Conservation (phyloP, 2,888 invertebrate species). For the Ctenicera cuprea region DNA sequence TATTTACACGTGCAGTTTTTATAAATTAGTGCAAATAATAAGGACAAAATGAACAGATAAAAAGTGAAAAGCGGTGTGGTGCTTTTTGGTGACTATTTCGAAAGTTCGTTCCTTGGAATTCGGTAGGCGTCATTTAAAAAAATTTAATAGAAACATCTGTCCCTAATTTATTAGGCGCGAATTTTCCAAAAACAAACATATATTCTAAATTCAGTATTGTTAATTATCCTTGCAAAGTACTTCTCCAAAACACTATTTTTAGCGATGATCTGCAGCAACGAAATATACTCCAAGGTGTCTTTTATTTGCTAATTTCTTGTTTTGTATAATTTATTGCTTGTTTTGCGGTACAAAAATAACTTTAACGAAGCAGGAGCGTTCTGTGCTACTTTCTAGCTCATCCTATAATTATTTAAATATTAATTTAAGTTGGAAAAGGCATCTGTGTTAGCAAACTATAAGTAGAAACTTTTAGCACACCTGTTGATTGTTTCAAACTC, state of each 20-base stretch:
- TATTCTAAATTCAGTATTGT: not conserved
- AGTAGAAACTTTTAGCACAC: conserved; percentile 31
- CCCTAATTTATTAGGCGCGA: conserved; percentile 37
- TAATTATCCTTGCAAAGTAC: conserved; percentile 25
- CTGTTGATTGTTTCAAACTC: conserved; percentile 35
- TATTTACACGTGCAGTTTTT: conserved; percentile 21
- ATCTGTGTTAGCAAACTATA: conserved; percentile 15
- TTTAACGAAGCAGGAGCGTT: conserved; percentile 8
- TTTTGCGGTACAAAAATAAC: conserved; percentile 30
- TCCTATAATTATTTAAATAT: not conserved
- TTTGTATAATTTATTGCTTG: conserved; percentile 35
- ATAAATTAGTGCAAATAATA: conserved; percentile 15
- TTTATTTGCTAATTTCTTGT: conserved; percentile 29
- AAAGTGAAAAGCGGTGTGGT: conserved; percentile 10
- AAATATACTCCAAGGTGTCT: conserved; percentile 22
- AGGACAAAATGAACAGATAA: conserved; percentile 12
- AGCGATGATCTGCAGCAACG: conserved; percentile 60
- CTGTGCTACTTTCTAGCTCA: not conserved
- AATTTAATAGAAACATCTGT: conserved; percentile 36
- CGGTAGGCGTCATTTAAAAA: conserved; percentile 64
- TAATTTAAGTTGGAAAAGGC: not conserved
- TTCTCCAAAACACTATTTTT: conserved; percentile 59
- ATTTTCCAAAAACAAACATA: conserved; percentile 15
- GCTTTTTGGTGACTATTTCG: conserved; percentile 34
- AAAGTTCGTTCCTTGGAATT: conserved; percentile 65